Percentiles rank a stretch among this genome's conserved stretches.
phyloP scores from a whole-genome alignment of 2,797 vertebrate species.

The Helicolenus hilgendorfi region DNA sequence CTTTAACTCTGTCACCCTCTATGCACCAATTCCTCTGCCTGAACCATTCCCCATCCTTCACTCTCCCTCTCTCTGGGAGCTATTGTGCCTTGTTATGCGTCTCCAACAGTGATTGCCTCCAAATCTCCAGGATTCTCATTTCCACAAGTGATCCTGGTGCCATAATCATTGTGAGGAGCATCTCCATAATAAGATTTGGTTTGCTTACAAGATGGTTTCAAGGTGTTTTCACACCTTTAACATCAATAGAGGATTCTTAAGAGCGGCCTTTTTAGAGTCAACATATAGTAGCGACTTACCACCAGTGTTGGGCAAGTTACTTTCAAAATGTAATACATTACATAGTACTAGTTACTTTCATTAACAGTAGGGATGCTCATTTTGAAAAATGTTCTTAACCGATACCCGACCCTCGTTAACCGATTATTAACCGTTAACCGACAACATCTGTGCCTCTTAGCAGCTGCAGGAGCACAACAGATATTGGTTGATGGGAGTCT shows the following conservation, averaged over 20 bases:
- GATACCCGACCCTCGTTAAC: no score
- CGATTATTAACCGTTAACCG: no score
- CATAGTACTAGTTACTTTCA: neutral
- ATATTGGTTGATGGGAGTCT: no score
- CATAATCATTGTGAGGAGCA: constrained; percentile 33
- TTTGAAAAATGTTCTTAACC: no score
- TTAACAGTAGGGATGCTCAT: neutral
- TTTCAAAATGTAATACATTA: neutral
- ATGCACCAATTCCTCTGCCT: constrained; percentile 68
- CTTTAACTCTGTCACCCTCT: constrained; percentile 64
- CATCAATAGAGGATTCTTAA: neutral
- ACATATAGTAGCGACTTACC: neutral
- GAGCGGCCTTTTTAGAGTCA: neutral
- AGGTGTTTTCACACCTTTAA: constrained; percentile 1
- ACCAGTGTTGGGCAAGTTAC: neutral
- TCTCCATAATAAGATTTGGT: constrained; percentile 2
- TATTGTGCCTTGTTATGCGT: constrained; percentile 55
- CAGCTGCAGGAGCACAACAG: no score
- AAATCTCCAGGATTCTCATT: constrained; percentile 64
- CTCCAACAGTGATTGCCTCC: constrained; percentile 62
- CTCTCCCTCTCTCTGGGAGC: constrained; percentile 38
- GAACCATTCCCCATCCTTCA: constrained; percentile 51
- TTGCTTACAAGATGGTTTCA: constrained; percentile 29
- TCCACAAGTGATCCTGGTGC: constrained; percentile 44
- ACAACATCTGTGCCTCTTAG: no score